Evolutionary conservation across 2,888 invertebrate genomes (phyloP), one percentile per base, ranked within the genome.

Genomic region (Tachina fera): DNA sequence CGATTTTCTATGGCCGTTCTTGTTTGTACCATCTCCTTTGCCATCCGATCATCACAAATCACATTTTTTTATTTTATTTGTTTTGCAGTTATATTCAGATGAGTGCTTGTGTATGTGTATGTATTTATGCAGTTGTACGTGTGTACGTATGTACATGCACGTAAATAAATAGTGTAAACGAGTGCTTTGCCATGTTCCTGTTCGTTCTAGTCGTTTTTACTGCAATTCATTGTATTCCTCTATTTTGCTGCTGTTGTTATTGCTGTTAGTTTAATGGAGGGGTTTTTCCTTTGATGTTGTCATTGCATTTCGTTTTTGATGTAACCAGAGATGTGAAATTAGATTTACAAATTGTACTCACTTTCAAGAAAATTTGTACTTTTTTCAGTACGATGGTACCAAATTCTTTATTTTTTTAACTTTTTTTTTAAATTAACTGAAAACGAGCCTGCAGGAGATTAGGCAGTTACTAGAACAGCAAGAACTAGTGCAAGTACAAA

Each of bases 21-120:
- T 75, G 75, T 45, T 70, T 53, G 81, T 81, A 45, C 60, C 81
- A 81, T 75, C 75, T 81, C 81, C 81, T 49, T 58, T 49, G 41
- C 58, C 72, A 74, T 43, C 56, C 74, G 74, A 81, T 76, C 71
- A 65, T 13, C 61, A 61, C 49, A 77, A 14, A 60, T 45, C 63
- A 74, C 19, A 47, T 70, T 70, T 41, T 47, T 49, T 60, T 39
- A 16, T 49, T 16, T 16, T 39, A 13, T 47, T 16, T 39, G 13
- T 47, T 13, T 39, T 58, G 8, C 41, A 0, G 11, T 65, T 63
- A 31, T 9, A 31, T 61, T 60, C 9, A n/a, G 9, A 8, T 39
- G 60, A 13, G 22, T 16, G 41, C 11, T 41, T 61, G 61, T 41
- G 3, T 61, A 16, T 39, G 0, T n/a, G 1, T 60, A 11, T 60